Base-by-base conservation (phyloP, 1,140 invertebrate genomes). In the Bactericera cockerelli region DNA sequence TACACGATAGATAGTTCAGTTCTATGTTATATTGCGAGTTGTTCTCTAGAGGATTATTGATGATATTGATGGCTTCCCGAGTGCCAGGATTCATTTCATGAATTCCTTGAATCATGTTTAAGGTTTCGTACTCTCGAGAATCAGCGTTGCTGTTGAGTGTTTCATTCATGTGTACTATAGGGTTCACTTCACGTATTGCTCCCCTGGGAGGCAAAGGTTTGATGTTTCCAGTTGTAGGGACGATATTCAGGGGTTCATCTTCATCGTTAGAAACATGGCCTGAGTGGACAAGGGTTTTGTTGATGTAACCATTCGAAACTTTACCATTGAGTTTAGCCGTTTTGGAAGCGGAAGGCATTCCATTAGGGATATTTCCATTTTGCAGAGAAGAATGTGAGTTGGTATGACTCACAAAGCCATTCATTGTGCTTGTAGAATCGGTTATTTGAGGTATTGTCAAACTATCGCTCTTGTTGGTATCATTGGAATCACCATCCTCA, bases 21-120 rank as follows among this genome's bases (percentile, higher is more conserved):
- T 49, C 42, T 19, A 49, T 49, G 19, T 49, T 49, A n/a, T 49
- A 49, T 8, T 49, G n/a, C 6, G n/a, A 10, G 22, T 49, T 22
- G 22, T 49, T 49, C 8, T 16, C n/a, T 31, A 31, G 28, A 6
- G 28, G 28, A 31, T 31, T 31, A 31, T 31, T 31, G n/a, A 49
- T 22, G 19, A 49, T 49, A 49, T 49, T 49, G 8, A 49, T 19
- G 22, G n/a, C 6, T n/a, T 49, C 42, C 4, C 42, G n/a, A 16
- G 42, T 49, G 4, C 42, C 42, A 19, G 42, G 42, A 19, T 16
- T 19, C n/a, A 49, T 16, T 49, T 49, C 42, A 49, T 49, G n/a
- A 49, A 49, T 49, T 4, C 42, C 42, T 49, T 49, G n/a, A n/a
- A 49, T 49, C 42, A 49, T 49, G 22, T 49, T 49, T 49, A 49